phyloP scores from a whole-genome alignment of 2,888 invertebrate genomes.

The Agrotis segetum region DNA sequence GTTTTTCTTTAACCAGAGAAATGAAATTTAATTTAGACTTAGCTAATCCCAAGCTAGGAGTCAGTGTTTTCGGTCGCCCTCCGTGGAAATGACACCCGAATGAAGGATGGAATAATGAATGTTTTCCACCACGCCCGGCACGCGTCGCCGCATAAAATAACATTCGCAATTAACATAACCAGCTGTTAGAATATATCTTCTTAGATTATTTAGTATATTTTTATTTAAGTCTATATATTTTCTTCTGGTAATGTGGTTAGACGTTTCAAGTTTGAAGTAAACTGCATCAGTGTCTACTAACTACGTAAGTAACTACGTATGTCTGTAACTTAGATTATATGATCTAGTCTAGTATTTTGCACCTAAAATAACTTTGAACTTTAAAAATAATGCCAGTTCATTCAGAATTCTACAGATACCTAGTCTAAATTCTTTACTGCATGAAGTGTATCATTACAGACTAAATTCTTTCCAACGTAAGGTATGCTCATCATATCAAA shows the following conservation, averaged over 20 bases:
- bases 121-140: conserved; percentile 76
- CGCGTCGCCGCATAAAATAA: conserved; percentile 82
- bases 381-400: background rate
- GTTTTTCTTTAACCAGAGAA: background rate
- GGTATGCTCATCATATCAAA: background rate
- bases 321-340: background rate
- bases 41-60: conserved; percentile 70
- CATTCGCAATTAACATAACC: conserved; percentile 79
- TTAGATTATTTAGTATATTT: conserved; percentile 45
- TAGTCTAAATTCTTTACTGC: background rate
- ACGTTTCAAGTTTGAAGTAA: background rate
- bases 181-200: conserved; percentile 67
- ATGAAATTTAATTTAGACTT: conserved; percentile 56
- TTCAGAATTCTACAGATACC: conserved; percentile 2
- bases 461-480: too few relatives aligned
- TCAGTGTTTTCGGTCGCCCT: conserved; percentile 70
- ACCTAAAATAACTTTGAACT: conserved; percentile 6
- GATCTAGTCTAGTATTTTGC: background rate
- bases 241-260: background rate
- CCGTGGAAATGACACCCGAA: conserved; percentile 81
- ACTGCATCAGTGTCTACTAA: background rate
- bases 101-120: conserved; percentile 83
- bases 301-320: background rate
- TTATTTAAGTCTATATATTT: conserved; percentile 34
- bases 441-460: too few relatives aligned